These are phyloP conservation scores for Lacanobia wlatinum DNA, from an alignment of 2,888 invertebrate species.

Conservation along the genomic window DNA sequence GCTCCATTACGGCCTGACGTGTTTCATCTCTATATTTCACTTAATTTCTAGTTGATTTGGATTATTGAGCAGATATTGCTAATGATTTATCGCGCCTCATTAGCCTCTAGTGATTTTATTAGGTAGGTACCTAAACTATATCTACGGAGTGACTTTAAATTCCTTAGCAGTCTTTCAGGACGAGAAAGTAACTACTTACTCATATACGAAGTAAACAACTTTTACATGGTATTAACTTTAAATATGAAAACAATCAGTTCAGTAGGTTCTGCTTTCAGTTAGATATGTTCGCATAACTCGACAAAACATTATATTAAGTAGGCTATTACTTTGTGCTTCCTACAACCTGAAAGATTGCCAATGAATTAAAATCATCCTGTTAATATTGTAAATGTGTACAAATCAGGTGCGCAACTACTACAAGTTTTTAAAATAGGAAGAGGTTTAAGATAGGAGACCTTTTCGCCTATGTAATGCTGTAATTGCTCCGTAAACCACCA, in stretches of 20 bases:
- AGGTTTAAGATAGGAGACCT: too few species aligned
- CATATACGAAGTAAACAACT: too few species aligned
- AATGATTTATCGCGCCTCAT: conserved; percentile 44
- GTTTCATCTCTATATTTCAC: conserved; percentile 79
- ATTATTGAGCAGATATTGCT: conserved; percentile 56
- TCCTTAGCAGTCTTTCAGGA: background rate
- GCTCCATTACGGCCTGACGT: conserved; percentile 75
- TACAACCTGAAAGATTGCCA: background rate
- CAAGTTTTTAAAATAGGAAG: background rate
- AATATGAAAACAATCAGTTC: too few species aligned
- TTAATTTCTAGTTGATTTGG: conserved; percentile 77
- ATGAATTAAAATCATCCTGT: background rate
- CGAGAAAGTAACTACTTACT: background rate
- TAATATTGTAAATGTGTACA: background rate
- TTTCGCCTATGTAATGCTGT: background rate
- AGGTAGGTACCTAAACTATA: background rate
- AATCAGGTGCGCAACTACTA: background rate
- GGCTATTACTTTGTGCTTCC: too few species aligned
- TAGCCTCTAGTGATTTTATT: conserved; percentile 20
- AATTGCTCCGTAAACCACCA: conserved; percentile 34
- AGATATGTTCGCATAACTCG: too few species aligned
- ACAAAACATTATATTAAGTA: too few species aligned
- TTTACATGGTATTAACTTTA: too few species aligned
- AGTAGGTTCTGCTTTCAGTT: too few species aligned
- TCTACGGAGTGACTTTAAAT: background rate